Evolutionary conservation across 2,888 invertebrate genomes (phyloP).

Genomic region (Tryphoninae sp.): DNA sequence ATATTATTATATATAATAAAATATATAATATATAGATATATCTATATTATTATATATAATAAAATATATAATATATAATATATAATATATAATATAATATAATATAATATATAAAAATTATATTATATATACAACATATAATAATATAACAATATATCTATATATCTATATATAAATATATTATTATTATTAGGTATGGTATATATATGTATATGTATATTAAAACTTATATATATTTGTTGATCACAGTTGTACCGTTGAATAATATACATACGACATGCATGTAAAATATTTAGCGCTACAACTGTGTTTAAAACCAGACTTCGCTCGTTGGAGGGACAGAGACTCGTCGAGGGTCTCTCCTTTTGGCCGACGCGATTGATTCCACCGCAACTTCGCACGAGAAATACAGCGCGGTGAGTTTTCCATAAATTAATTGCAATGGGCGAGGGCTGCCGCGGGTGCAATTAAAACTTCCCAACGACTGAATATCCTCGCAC

Average conservation of each 20-base stretch:
- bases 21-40: neutral
- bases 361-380: constrained; percentile 32
- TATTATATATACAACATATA: too few relatives aligned
- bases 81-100: too few relatives aligned
- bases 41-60: neutral
- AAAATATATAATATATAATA: neutral
- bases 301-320: constrained; percentile 16
- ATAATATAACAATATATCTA: neutral
- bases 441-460: constrained; percentile 27
- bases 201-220: too few relatives aligned
- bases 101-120: too few relatives aligned
- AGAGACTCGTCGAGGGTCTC: constrained; percentile 21
- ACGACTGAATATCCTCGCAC: constrained; percentile 20
- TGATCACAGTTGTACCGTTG: too few relatives aligned
- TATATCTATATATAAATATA: too few relatives aligned
- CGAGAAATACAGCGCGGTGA: constrained; percentile 14
- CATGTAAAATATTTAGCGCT: neutral
- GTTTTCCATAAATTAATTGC: constrained; percentile 54
- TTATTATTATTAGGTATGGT: neutral
- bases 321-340: constrained; percentile 15
- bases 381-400: constrained; percentile 35
- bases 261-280: neutral
- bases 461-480: constrained; percentile 54
- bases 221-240: too few relatives aligned
- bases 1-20: too few relatives aligned